Evolutionary conservation across 2,113 vertebrate genomes (phyloP), one percentile per base, ranked within the genome.

Genomic region (Neolamprologus hecqui): DNA sequence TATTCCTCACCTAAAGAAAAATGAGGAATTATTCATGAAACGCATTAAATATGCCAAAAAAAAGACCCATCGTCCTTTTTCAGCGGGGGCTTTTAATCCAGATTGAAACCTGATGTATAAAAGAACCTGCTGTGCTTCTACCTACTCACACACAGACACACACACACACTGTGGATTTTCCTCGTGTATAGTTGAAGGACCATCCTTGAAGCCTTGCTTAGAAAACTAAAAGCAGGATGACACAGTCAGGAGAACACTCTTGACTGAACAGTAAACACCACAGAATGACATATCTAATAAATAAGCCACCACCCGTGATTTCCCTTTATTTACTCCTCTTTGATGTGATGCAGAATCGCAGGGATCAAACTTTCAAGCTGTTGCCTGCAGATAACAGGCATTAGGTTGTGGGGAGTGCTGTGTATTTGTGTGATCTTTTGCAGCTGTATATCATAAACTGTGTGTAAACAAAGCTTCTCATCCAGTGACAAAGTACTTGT

Each of bases 1-100:
- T 84, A 97, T 79, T 96, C 96, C 96, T 97, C 90, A 97, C 97
- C 96, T 93, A 96, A 97, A 94, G 26, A 82, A 93, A 92, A 90
- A 84, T 65, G 77, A 87, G 42, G 83, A 84, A 90, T 84, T 85
- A 83, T 96, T 91, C 21, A 89, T 84, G 90, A 94, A 75, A 84
- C 5, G 47, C 51, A 86, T 89, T 79, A 85, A 89, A 92, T 86
- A 84, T 79, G 68, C 19, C 84, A 89, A 73, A 85, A 79, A 79
- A 87, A 65, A 84, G 54, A 81, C 55, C 33, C 11, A 17, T 65
- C n/a, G 21, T 57, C 47, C 45, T 80, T 63, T 82, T 73, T 91
- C 89, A 86, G 82, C 28, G 12, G 58, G 31, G 37, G 83, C 19
- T 47, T 53, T 68, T 87, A 88, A 91, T 91, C 86, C 81, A 81